These are phyloP conservation scores for Melopsittacus undulatus DNA, from an alignment of 2,797 vertebrate genomes.

Conservation along the genomic window DNA sequence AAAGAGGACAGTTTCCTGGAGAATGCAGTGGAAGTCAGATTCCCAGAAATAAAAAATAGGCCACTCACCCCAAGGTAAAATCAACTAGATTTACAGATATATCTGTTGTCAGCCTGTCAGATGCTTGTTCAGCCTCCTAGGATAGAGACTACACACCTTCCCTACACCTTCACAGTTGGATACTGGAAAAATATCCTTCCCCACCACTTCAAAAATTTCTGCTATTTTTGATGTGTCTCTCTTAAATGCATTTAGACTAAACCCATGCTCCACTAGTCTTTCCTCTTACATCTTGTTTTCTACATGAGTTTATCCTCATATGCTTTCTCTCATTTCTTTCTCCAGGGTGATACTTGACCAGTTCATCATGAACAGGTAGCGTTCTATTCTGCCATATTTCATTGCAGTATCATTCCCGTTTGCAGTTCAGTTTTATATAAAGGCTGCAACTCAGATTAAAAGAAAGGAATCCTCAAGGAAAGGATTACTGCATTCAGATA, in stretches of 20 bases:
- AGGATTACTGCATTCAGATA: background rate
- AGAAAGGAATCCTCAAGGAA: background rate
- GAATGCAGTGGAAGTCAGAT: background rate
- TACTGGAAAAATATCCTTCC: background rate
- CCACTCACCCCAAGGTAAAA: background rate
- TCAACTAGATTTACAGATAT: background rate
- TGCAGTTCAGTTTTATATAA: background rate
- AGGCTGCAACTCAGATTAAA: background rate
- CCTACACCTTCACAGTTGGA: background rate
- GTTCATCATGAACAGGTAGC: background rate
- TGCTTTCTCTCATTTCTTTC: background rate
- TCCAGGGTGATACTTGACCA: background rate
- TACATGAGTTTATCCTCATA: background rate
- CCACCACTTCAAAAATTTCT: background rate
- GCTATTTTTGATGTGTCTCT: background rate
- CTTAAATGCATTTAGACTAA: background rate
- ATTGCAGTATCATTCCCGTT: background rate
- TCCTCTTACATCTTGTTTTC: background rate
- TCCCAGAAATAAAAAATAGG: background rate
- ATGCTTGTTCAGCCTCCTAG: background rate
- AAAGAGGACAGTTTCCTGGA: background rate
- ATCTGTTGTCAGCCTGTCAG: background rate
- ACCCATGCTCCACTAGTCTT: background rate
- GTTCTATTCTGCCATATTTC: background rate
- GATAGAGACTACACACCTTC: background rate